Evolutionary conservation across 2,888 invertebrate species (phyloP).

Genomic region (Brachyptera risi): DNA sequence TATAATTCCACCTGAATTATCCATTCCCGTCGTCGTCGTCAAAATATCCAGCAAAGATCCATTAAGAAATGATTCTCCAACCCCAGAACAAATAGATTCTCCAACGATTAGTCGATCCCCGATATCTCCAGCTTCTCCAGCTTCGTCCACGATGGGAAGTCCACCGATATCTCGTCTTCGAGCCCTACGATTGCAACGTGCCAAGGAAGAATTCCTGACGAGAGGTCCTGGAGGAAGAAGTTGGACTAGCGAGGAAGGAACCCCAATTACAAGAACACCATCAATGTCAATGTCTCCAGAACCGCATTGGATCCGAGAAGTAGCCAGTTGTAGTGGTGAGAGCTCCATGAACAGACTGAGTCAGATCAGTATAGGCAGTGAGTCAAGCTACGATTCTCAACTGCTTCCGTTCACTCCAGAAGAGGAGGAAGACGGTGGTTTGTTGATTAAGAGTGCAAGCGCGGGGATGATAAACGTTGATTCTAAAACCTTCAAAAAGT

Average conservation of each 20-base stretch:
- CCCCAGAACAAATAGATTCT: background rate
- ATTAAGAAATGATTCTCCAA: background rate
- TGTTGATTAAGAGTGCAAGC: conserved; percentile 66
- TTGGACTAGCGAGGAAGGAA: conserved; percentile 32
- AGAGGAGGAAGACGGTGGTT: conserved; percentile 22
- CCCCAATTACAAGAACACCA: conserved; percentile 30
- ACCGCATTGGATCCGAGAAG: conserved; percentile 27
- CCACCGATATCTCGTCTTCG: conserved; percentile 38
- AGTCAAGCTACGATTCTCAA: conserved; percentile 46
- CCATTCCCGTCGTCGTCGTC: background rate
- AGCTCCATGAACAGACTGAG: conserved; percentile 47
- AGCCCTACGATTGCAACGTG: conserved; percentile 60
- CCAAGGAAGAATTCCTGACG: conserved; percentile 67
- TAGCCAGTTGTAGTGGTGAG: conserved; percentile 32
- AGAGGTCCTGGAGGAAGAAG: conserved; percentile 41
- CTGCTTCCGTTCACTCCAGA: conserved; percentile 38
- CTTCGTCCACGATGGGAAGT: conserved; percentile 2
- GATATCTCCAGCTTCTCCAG: background rate
- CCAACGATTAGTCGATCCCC: background rate
- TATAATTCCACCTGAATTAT: background rate
- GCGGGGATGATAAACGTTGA: conserved; percentile 74
- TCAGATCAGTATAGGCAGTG: conserved; percentile 61
- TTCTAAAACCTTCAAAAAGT: conserved; percentile 54
- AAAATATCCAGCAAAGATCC: background rate
- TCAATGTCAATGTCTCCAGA: conserved; percentile 16